Percentiles rank a stretch among this genome's conserved stretches.
Conservation (phyloP, 2,888 invertebrate species). For the Ichneumon xanthorius region DNA sequence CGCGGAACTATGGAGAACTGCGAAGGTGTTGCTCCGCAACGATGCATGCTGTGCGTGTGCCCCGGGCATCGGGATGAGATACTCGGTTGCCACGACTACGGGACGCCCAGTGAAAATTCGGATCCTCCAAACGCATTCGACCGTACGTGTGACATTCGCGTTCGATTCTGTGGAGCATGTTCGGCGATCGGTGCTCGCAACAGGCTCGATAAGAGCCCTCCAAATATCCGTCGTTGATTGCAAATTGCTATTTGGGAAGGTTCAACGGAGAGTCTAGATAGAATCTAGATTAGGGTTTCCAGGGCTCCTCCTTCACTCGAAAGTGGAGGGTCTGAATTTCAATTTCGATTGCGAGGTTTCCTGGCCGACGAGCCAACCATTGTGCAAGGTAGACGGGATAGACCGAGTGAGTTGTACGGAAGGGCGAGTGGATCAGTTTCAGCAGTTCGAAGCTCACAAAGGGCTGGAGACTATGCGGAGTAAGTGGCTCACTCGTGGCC, state of each 20-base stretch:
- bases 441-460: conserved; percentile 6
- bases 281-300: conserved; percentile 7
- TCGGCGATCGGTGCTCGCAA: not conserved
- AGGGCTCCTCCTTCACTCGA: not conserved
- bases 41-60: conserved; percentile 44
- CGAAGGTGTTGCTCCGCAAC: conserved; percentile 59
- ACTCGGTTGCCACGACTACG: conserved; percentile 65
- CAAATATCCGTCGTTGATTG: conserved; percentile 7
- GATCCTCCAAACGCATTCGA: conserved; percentile 51
- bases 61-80: conserved; percentile 54
- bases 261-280: not conserved
- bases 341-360: not conserved
- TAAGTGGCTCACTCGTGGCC: conserved; percentile 11
- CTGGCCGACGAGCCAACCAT: not conserved
- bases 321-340: conserved; percentile 4
- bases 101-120: conserved; percentile 28
- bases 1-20: conserved; percentile 47
- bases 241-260: conserved; percentile 15
- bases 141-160: conserved; percentile 10
- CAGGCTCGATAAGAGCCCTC: conserved; percentile 4
- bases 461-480: not conserved
- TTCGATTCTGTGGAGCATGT: not conserved
- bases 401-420: not conserved
- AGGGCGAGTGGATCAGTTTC: not conserved
- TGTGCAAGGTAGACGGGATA: not conserved